Conservation (phyloP, 2,888 invertebrate genomes). For the Anoncus sp. region DNA sequence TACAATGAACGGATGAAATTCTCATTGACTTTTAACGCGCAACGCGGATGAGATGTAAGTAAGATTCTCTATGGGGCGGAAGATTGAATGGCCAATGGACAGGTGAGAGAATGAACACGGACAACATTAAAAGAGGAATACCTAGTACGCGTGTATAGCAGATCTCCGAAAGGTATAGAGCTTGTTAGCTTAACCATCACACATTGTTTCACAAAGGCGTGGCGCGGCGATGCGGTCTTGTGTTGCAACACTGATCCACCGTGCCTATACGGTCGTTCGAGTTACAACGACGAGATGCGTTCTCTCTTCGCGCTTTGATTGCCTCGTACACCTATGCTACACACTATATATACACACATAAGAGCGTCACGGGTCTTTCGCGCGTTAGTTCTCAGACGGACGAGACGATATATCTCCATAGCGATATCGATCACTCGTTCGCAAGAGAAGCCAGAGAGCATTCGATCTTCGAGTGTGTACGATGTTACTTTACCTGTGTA, state of each 20-base stretch:
- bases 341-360: constrained; percentile 20
- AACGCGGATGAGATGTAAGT: constrained; percentile 13
- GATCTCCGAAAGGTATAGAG: constrained; percentile 67
- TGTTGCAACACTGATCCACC: constrained; percentile 56
- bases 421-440: constrained; percentile 61
- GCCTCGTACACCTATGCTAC: constrained; percentile 46
- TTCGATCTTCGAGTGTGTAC: constrained; percentile 49
- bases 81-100: constrained; percentile 14
- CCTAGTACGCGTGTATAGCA: constrained; percentile 30
- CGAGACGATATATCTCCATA: constrained; percentile 56
- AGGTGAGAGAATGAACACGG: constrained; percentile 41
- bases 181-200: constrained; percentile 77
- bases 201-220: constrained; percentile 76
- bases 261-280: constrained; percentile 31
- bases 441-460: constrained; percentile 34
- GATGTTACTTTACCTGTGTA: not conserved
- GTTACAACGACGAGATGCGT: constrained; percentile 50
- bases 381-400: constrained; percentile 49
- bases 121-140: constrained; percentile 51
- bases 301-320: constrained; percentile 63
- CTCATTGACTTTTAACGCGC: constrained; percentile 26
- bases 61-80: not conserved
- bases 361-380: constrained; percentile 50
- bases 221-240: constrained; percentile 70
- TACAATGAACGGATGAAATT: constrained; percentile 8